Base-by-base conservation (phyloP, 64 coral and sea anemone genomes). In the Actinia tenebrosa region DNA sequence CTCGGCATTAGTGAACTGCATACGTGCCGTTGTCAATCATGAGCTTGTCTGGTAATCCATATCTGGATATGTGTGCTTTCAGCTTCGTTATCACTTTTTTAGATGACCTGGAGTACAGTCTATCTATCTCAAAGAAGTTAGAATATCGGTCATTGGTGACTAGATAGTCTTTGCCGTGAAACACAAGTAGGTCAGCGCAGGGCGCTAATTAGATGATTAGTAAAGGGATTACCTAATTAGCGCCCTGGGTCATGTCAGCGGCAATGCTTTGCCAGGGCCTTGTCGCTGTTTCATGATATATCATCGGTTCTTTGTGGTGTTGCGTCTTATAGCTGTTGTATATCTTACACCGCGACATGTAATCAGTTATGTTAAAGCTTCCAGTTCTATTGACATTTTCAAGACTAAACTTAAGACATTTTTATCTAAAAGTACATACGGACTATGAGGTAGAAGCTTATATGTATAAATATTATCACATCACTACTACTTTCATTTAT, bases 181-280 rank as follows among this genome's bases (percentile, higher is more conserved):
- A 80, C 7, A 75, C 78, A 79, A 93, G 85, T 17, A 92, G 83
- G 56, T 82, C 75, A 8, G n/a, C n/a, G n/a, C n/a, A n/a, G n/a
- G n/a, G n/a, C n/a, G n/a, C n/a, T n/a, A n/a, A n/a, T n/a, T n/a
- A n/a, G n/a, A n/a, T n/a, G n/a, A n/a, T n/a, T n/a, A n/a, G n/a
- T n/a, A n/a, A n/a, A n/a, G n/a, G n/a, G n/a, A n/a, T n/a, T n/a
- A n/a, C n/a, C n/a, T n/a, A n/a, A n/a, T n/a, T n/a, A n/a, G n/a
- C n/a, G n/a, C n/a, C n/a, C n/a, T n/a, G n/a, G n/a, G n/a, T n/a
- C n/a, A n/a, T n/a, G n/a, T n/a, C n/a, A n/a, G 87, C 54, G 16
- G 69, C 83, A 20, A 85, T 71, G 71, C 78, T 93, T 42, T 93
- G 79, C 87, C 91, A 93, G 53, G 82, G 80, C 89, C 69, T 79